Base-by-base conservation (phyloP, 2,113 vertebrate genomes). In the Nothoprocta perdicaria region DNA sequence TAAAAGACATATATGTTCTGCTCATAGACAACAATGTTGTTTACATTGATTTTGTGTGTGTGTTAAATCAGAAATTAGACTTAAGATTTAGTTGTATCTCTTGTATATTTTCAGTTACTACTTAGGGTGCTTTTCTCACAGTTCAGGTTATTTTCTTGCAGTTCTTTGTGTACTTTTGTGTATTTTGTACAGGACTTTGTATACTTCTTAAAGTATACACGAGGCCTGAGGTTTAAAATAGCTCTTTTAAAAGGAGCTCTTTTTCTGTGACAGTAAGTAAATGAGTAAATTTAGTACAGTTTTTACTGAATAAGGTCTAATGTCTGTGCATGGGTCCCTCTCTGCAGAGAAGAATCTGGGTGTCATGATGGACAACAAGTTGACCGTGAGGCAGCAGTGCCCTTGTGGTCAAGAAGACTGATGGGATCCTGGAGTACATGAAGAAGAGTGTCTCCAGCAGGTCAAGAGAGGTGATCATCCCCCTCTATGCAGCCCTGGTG, bases 151-250 rank as follows among this genome's bases (percentile, higher is more conserved):
- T 81, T 71, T 46, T 24, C 33, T 80, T 96, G 40, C 79, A 73
- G 53, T 57, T 57, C 27, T 57, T 57, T 31, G 29, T 43, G 41
- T 38, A 38, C 35, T 38, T 38, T 38, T 38, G 35, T 38, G 35
- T 38, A 38, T 38, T 38, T 38, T 38, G 35, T 38, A 38, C 35
- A 8, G 35, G 35, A 38, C 35, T 38, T 38, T 38, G 35, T 57
- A 57, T 57, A 57, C 53, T 57, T 38, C 35, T 82, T 94, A 26
- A 75, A 94, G 24, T 87, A 85, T 92, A 78, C 84, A 45, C 92
- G 86, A 95, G 76, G 79, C 85, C 69, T 80, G 73, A 95, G 85
- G 73, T 84, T 91, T 87, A 89, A 48, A 48, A 48, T 22, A 48
- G 21, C 46, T 48, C 46, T 48, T 11, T 48, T 48, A 48, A 48